These are phyloP conservation scores for Heliocidaris tuberculata DNA, from an alignment of 35 echinoderm and acorn worm species.

Conservation along the genomic window DNA sequence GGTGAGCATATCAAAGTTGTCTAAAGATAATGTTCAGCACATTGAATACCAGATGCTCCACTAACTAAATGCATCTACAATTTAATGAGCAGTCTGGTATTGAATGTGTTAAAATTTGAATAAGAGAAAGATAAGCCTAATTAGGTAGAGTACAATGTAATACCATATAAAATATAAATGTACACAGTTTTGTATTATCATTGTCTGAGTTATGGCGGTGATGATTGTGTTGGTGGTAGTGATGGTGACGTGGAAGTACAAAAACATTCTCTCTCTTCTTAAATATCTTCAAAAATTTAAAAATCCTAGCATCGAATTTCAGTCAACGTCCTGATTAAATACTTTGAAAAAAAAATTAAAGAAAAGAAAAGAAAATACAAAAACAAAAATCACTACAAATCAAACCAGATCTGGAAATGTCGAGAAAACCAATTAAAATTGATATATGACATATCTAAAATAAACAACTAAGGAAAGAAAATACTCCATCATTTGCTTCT, in stretches of 20 bases:
- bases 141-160: conserved; percentile 20
- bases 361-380: background rate
- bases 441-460: background rate
- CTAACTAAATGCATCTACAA: background rate
- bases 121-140: conserved; percentile 28
- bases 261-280: conserved; percentile 2
- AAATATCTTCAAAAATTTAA: conserved; percentile 6
- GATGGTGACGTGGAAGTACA: background rate
- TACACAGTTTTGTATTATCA: conserved; percentile 35
- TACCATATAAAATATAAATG: conserved; percentile 47
- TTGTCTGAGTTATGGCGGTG: conserved; percentile 29
- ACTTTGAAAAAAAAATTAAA: background rate
- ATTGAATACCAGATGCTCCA: background rate
- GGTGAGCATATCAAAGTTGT: background rate
- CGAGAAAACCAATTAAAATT: background rate
- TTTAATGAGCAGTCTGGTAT: background rate
- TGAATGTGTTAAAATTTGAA: background rate
- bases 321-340: conserved; percentile 12
- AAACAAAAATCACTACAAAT: conserved; percentile 6
- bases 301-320: background rate
- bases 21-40: background rate
- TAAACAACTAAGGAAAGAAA: background rate
- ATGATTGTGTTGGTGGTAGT: background rate
- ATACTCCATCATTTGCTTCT: background rate
- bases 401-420: background rate